phyloP scores from a whole-genome alignment of 2,113 vertebrate genomes.

The Alethe castanea region DNA sequence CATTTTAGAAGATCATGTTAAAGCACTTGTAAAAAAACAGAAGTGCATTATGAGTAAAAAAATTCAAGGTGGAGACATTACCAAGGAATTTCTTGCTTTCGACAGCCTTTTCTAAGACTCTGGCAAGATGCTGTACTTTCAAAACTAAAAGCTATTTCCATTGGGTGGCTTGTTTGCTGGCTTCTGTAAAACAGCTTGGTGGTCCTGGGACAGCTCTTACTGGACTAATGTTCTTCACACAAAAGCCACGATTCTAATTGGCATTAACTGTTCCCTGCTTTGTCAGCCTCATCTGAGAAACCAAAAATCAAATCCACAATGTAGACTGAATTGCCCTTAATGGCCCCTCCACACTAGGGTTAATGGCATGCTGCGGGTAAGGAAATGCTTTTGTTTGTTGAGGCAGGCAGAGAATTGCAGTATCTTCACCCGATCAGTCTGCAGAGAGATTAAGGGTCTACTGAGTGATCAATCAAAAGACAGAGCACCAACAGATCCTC shows the following conservation, averaged over 20 bases:
- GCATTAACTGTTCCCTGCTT: constrained; percentile 26
- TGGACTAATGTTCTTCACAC: constrained; percentile 1
- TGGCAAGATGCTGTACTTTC: constrained; percentile 39
- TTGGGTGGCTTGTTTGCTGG: background rate
- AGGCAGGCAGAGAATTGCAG: background rate
- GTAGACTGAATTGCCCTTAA: background rate
- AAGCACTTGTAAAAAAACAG: constrained; percentile 50
- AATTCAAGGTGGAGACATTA: constrained; percentile 51
- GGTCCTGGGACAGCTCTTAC: background rate
- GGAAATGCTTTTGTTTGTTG: background rate
- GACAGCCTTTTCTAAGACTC: constrained; percentile 35
- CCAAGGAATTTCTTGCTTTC: constrained; percentile 40
- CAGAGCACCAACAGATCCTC: background rate
- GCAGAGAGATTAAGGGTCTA: background rate
- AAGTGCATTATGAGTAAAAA: constrained; percentile 17
- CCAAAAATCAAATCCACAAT: background rate
- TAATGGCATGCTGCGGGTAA: background rate
- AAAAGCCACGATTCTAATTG: constrained; percentile 20
- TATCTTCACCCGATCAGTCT: background rate
- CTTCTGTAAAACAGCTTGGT: background rate
- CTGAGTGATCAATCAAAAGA: background rate
- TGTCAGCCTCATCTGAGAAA: background rate
- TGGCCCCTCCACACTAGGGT: background rate
- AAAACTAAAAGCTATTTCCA: background rate
- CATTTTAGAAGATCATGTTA: constrained; percentile 46